Conservation (phyloP, 2,888 invertebrate genomes). For the Halocaridina rubra region DNA sequence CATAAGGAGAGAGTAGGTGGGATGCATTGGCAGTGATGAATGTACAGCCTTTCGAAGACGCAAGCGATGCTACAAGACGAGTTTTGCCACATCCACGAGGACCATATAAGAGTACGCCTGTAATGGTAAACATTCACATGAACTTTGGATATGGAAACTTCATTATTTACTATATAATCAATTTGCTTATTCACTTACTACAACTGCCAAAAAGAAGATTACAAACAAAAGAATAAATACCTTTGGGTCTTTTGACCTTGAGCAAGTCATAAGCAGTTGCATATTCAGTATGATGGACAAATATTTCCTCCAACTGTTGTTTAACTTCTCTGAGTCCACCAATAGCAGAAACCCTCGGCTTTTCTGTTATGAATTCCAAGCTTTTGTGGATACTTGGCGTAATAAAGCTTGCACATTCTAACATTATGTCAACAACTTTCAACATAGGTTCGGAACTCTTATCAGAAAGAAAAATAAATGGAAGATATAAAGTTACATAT, state of each 20-base stretch:
- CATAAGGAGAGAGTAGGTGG: constrained; percentile 55
- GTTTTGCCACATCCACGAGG: constrained; percentile 59
- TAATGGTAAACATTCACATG: no score
- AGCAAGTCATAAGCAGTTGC: constrained; percentile 13
- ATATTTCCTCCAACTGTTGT: constrained; percentile 23
- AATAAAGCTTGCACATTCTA: not conserved
- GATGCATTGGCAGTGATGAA: constrained; percentile 56
- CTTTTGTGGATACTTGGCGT: constrained; percentile 54
- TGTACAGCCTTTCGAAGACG: constrained; percentile 35
- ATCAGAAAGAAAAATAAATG: no score
- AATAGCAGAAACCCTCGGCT: constrained; percentile 2
- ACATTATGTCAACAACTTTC: not conserved
- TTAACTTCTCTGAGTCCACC: constrained; percentile 36
- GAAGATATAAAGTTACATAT: no score
- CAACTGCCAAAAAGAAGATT: not conserved
- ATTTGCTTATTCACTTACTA: not conserved
- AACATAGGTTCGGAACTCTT: no score
- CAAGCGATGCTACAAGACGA: constrained; percentile 42
- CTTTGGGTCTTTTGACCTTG: constrained; percentile 42
- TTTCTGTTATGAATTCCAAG: constrained; percentile 37
- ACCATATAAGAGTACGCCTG: constrained; percentile 55
- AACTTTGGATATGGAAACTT: not conserved
- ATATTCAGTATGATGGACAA: constrained; percentile 31
- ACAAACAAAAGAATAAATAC: no score
- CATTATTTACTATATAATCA: not conserved